A percentile compares a stretch with the other conserved stretches of the same genome.
These are phyloP conservation scores for Tadarida brasiliensis DNA, from an alignment of 2,797 vertebrate genomes.

Conservation along the genomic window DNA sequence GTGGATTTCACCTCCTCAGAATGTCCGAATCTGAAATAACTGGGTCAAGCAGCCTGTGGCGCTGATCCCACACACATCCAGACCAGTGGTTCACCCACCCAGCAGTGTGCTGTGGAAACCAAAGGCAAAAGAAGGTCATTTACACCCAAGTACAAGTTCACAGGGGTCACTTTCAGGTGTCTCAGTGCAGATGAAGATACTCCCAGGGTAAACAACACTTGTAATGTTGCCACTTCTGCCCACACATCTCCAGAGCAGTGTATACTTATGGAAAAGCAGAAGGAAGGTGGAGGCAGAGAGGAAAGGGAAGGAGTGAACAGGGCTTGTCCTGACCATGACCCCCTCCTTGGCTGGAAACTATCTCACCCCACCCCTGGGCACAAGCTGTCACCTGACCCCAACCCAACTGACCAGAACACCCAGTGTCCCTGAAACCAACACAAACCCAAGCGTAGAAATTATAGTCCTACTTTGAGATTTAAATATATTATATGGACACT, in stretches of 20 bases:
- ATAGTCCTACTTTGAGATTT: neutral
- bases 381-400: neutral
- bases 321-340: neutral
- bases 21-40: neutral
- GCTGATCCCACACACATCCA: neutral
- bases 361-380: neutral
- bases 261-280: no score
- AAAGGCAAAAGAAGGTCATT: neutral
- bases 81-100: accelerated
- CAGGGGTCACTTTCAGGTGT: neutral
- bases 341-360: neutral
- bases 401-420: neutral
- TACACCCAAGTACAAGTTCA: neutral
- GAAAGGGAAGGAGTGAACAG: accelerated
- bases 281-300: neutral
- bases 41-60: neutral
- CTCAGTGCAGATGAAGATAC: neutral
- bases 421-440: no score
- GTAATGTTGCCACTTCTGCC: neutral
- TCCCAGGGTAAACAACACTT: neutral
- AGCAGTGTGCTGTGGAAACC: neutral
- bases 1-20: neutral
- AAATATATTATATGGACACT: accelerated
- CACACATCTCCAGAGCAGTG: neutral
- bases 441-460: neutral